These are phyloP conservation scores for Acrocyrtus sp. DNA, from an alignment of 2,888 invertebrate species.

Conservation along the genomic window DNA sequence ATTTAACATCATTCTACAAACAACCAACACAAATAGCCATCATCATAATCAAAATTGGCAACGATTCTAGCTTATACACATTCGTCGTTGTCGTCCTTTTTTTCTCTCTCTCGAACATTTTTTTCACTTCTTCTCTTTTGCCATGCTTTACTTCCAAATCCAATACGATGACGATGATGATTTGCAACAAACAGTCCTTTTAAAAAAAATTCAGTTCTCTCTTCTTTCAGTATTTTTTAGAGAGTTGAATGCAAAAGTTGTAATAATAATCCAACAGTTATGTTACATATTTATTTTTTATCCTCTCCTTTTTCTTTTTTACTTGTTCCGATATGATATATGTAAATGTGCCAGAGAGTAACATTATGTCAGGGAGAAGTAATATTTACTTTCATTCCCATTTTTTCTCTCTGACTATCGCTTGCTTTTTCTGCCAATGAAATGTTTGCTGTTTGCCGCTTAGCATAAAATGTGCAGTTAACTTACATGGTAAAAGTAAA, in stretches of 20 bases:
- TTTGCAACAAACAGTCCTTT: conserved; percentile 49
- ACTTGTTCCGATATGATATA: conserved; percentile 49
- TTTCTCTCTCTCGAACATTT: too few relatives aligned
- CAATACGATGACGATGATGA: conserved; percentile 35
- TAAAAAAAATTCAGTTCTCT: conserved; percentile 22
- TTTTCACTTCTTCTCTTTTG: too few relatives aligned
- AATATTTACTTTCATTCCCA: conserved; percentile 45
- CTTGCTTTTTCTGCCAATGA: too few relatives aligned
- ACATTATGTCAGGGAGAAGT: conserved; percentile 46
- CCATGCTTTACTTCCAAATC: too few relatives aligned
- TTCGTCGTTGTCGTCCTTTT: not conserved
- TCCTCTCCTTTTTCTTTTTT: conserved; percentile 42
- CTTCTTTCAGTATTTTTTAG: not conserved
- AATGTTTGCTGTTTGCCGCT: too few relatives aligned
- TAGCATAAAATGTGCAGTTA: too few relatives aligned
- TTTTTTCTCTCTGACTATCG: too few relatives aligned
- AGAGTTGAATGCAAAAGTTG: not conserved
- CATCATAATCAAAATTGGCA: conserved; percentile 53
- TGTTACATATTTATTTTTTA: too few relatives aligned
- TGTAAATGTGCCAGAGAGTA: conserved; percentile 49
- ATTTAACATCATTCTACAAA: conserved; percentile 6
- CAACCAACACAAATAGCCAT: conserved; percentile 43
- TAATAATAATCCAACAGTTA: conserved; percentile 40
- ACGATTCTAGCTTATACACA: conserved; percentile 17
- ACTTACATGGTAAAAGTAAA: too few relatives aligned